Conservation (phyloP, 2,113 vertebrate species). For the Capricornis sumatraensis region DNA sequence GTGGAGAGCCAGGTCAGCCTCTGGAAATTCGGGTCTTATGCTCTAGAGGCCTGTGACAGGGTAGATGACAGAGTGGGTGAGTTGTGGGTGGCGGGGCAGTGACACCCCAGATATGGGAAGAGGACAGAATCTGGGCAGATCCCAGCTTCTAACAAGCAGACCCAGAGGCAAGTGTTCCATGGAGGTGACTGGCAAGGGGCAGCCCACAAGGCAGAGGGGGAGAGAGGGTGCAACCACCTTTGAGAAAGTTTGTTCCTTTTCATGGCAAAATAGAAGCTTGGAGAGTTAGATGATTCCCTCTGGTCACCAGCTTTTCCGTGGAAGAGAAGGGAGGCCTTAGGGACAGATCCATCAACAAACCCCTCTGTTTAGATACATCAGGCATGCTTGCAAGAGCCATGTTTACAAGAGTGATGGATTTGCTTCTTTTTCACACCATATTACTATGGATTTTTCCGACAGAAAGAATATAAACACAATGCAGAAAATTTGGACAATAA, state of each 20-base stretch:
- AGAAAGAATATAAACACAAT: not conserved
- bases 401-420: not conserved
- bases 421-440: not conserved
- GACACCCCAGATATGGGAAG: not conserved
- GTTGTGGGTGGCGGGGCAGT: rapidly evolving
- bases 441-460: not conserved
- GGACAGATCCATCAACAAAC: not conserved
- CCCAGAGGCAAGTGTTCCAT: rapidly evolving
- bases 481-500: not conserved
- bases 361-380: not conserved
- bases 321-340: not conserved
- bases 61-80: not conserved
- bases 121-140: not conserved
- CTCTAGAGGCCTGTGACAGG: not conserved
- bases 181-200: rapidly evolving
- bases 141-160: not conserved
- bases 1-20: not conserved
- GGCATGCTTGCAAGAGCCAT: not conserved
- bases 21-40: not conserved
- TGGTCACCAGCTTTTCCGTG: not conserved
- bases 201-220: not conserved
- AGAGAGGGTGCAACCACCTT: not conserved
- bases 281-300: not conserved
- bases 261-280: not conserved
- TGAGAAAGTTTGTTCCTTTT: not conserved